Percentiles rank a stretch among this genome's conserved stretches.
These are phyloP conservation scores for Tachysurus vachellii DNA, from an alignment of 2,113 vertebrate species.

Conservation along the genomic window DNA sequence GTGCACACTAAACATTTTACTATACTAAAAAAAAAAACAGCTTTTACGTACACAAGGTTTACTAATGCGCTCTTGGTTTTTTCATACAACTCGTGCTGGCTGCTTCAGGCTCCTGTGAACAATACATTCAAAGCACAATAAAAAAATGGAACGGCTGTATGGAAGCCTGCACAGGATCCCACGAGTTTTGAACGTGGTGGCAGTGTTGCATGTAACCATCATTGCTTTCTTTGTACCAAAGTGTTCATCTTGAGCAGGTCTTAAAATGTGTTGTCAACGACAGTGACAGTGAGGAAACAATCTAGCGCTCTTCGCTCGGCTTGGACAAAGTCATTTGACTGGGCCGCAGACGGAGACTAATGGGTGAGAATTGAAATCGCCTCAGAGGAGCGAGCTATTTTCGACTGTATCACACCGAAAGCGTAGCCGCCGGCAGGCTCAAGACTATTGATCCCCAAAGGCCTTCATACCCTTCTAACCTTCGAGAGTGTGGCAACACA, in stretches of 20 bases:
- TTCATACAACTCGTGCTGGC: not conserved
- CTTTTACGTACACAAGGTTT: not conserved
- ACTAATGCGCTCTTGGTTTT: not conserved
- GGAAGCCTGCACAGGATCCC: not conserved
- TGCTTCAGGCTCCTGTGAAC: not conserved
- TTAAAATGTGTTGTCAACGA: conserved; percentile 5
- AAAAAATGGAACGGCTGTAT: not conserved
- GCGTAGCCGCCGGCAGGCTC: conserved; percentile 54
- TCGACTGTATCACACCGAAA: conserved; percentile 79
- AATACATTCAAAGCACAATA: not conserved
- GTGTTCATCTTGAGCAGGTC: conserved; percentile 16
- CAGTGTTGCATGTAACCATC: not conserved
- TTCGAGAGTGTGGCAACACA: conserved; percentile 69
- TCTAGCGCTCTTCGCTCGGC: conserved; percentile 48
- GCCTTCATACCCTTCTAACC: conserved; percentile 75
- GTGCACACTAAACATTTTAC: not conserved
- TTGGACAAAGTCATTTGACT: conserved; percentile 73
- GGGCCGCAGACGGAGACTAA: conserved; percentile 83
- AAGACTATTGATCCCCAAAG: conserved; percentile 72
- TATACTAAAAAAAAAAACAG: not conserved
- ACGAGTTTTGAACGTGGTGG: not conserved
- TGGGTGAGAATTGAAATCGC: conserved; percentile 99
- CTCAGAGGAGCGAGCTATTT: conserved; percentile 87
- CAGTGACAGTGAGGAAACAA: conserved; percentile 32
- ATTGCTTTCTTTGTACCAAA: not conserved